These are phyloP conservation scores for Metellina segmentata DNA, from an alignment of 2,888 invertebrate genomes.

Conservation along the genomic window DNA sequence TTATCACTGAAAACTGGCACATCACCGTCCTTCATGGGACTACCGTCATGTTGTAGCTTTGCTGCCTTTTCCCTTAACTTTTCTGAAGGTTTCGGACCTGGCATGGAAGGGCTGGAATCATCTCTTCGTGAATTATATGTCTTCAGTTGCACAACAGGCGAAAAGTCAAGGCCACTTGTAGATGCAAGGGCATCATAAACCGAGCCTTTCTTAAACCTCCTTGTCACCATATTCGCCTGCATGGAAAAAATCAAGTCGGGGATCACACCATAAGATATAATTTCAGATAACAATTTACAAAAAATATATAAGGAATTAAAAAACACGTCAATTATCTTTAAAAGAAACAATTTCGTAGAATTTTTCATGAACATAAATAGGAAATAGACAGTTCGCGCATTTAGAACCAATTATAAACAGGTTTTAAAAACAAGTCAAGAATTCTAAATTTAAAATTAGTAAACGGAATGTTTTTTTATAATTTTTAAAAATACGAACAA, in stretches of 20 bases:
- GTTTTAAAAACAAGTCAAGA: no score
- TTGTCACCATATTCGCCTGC: conserved; percentile 76
- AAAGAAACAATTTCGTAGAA: no score
- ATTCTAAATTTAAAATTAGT: no score
- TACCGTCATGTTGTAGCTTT: conserved; percentile 48
- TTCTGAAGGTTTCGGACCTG: conserved; percentile 39
- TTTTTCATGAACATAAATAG: no score
- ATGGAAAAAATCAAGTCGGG: background rate
- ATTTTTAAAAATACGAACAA: background rate
- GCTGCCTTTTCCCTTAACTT: conserved; percentile 44
- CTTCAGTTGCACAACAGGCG: conserved; percentile 77
- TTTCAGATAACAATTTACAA: no score
- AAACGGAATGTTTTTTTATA: background rate
- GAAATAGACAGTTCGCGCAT: no score
- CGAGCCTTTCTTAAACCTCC: conserved; percentile 77
- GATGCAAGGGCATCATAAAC: conserved; percentile 78
- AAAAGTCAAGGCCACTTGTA: conserved; percentile 77
- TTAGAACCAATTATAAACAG: no score
- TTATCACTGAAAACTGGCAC: conserved; percentile 18
- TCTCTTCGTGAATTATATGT: conserved; percentile 74
- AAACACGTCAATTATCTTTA: no score
- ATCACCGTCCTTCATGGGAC: conserved; percentile 19
- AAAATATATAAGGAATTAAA: no score
- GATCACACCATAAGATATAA: no score
- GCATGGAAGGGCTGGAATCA: conserved; percentile 38